Evolutionary conservation across 2,888 invertebrate genomes (phyloP), one percentile per base, ranked within the genome.

Genomic region (Yponomeuta cagnagella): DNA sequence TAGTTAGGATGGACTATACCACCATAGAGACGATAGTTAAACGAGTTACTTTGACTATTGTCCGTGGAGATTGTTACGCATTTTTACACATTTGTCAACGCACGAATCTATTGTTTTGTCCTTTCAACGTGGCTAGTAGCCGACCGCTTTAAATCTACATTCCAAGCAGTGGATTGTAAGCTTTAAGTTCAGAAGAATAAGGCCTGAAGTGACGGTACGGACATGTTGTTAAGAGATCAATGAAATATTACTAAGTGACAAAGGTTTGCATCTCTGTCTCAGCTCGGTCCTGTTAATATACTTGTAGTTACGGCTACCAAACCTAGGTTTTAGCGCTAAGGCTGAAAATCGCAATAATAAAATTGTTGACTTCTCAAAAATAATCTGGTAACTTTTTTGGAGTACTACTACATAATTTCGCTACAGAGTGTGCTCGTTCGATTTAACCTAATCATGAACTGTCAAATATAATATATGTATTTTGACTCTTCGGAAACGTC

Each of bases 1-100:
- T 87, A 88, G 88, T 86, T 77, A 77, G 72, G 72, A 77, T 77
- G 43, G 9, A 43, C 43, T 8, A 43, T 43, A 43, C 43, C 9
- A 43, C 43, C 8, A 43, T 4, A 43, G 43, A 43, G 52, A 15
- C 52, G 52, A 15, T 58, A 58, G 52, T 58, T 58, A 58, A 58
- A 58, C 73, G 72, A 72, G 72, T 68, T 72, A 68, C 52, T 73
- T 43, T 43, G 43, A 65, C 70, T 33, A 68, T 48, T 30, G 52
- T 68, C 30, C 71, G 74, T 73, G 12, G 74, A 74, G 71, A 76
- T 73, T 73, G 71, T 71, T 74, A 73, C 72, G 73, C 75, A 68
- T 68, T 75, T 78, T 74, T 75, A 76, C 74, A 68, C 74, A 68
- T 72, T 74, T 72, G 73, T 74, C 72, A 73, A 70, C 71, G 73